A percentile compares a stretch with the other conserved stretches of the same genome.
These are phyloP conservation scores for Dastarcus helophoroides DNA, from an alignment of 2,888 invertebrate species.

Conservation along the genomic window DNA sequence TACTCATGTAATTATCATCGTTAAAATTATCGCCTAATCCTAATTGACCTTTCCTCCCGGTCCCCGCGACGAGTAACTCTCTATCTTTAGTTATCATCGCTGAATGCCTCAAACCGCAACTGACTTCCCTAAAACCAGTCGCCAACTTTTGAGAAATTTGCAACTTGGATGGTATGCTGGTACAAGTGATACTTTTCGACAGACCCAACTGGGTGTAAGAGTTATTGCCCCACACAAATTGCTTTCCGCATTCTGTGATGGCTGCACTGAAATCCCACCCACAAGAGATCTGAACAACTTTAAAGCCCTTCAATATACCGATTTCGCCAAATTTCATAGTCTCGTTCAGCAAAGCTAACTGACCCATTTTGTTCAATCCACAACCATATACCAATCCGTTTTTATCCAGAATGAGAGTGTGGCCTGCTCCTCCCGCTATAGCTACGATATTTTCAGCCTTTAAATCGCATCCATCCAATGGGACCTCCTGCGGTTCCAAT, in stretches of 20 bases:
- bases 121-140: constrained; percentile 40
- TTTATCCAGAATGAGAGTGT: constrained; percentile 56
- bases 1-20: constrained; percentile 35
- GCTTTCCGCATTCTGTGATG: constrained; percentile 51
- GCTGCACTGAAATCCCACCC: constrained; percentile 80
- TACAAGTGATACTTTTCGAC: constrained; percentile 34
- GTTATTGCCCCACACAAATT: constrained; percentile 79
- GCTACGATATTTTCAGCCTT: constrained; percentile 43
- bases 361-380: constrained; percentile 68
- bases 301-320: constrained; percentile 43
- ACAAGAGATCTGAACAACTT: constrained; percentile 52
- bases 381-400: constrained; percentile 61
- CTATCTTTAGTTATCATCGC: constrained; percentile 51
- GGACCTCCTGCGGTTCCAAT: constrained; percentile 41
- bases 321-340: constrained; percentile 47
- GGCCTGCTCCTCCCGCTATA: constrained; percentile 68
- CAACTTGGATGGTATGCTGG: constrained; percentile 34
- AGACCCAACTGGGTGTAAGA: constrained; percentile 65
- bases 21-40: constrained; percentile 43
- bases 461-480: constrained; percentile 27
- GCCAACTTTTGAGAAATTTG: constrained; percentile 36
- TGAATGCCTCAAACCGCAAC: constrained; percentile 60
- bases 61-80: constrained; percentile 52
- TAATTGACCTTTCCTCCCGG: constrained; percentile 56
- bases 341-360: constrained; percentile 49